A percentile compares a stretch with the other conserved stretches of the same genome.
Conservation (phyloP, 2,113 vertebrate genomes). For the Pelvicachromis taeniatus region DNA sequence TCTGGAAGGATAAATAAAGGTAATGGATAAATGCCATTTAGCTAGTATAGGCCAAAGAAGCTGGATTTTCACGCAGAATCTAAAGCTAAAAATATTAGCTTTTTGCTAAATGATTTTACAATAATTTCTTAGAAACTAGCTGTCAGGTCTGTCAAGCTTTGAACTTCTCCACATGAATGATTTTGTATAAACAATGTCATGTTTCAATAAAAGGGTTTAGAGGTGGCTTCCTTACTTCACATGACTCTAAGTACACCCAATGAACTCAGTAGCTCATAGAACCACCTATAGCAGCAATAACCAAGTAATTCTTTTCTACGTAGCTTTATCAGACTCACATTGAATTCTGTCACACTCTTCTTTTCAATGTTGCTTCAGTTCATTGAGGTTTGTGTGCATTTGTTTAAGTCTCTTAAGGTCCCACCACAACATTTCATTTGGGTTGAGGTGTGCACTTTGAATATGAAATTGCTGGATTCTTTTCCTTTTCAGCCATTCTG, state of each 20-base stretch:
- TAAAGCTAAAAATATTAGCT: background rate
- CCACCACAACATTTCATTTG: no score
- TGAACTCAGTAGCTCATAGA: background rate
- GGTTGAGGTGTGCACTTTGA: no score
- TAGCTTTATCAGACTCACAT: no score
- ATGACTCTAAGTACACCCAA: background rate
- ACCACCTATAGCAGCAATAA: background rate
- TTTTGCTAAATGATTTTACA: background rate
- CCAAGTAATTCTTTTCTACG: no score
- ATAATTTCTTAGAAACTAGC: background rate
- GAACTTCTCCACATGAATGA: background rate
- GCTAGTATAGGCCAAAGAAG: background rate
- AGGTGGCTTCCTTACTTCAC: background rate
- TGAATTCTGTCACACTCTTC: no score
- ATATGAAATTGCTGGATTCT: no score
- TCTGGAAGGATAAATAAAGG: background rate
- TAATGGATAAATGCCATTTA: background rate
- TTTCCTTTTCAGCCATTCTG: no score
- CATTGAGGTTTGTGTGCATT: no score
- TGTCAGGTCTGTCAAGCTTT: background rate
- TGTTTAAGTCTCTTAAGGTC: no score
- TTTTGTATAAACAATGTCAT: background rate
- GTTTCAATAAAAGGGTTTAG: background rate
- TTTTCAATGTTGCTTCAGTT: no score
- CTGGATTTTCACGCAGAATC: background rate